Conservation (phyloP, 2,113 vertebrate genomes). For the Gambusia holbrooki region DNA sequence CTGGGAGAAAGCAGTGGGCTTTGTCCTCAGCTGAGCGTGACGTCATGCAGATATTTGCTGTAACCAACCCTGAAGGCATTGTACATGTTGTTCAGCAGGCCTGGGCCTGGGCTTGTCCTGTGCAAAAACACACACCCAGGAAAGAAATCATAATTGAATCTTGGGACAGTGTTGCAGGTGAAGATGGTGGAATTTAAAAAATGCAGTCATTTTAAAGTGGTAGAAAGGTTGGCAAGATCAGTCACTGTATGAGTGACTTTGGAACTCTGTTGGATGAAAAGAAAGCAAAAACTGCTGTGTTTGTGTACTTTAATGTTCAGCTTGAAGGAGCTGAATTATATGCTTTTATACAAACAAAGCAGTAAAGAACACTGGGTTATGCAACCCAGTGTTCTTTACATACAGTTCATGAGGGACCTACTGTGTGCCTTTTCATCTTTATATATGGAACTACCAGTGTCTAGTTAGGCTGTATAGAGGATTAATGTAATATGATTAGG, state of each 20-base stretch:
- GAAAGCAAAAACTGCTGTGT: neutral
- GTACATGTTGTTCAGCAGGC: constrained; percentile 45
- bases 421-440: constrained; percentile 9
- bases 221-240: neutral
- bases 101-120: constrained; percentile 49
- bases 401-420: neutral
- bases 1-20: constrained; percentile 74
- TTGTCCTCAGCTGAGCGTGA: constrained; percentile 80
- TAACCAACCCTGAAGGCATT: constrained; percentile 60
- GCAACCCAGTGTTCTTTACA: neutral
- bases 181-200: constrained; percentile 10
- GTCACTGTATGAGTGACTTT: constrained; percentile 4
- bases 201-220: constrained; percentile 9
- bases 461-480: constrained; percentile 19
- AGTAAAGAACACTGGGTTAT: constrained; percentile 4
- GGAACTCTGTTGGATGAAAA: neutral
- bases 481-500: constrained; percentile 8
- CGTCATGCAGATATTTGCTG: constrained; percentile 65
- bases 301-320: constrained; percentile 9
- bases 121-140: constrained; percentile 14
- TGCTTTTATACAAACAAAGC: neutral
- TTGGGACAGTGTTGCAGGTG: constrained; percentile 13
- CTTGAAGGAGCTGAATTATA: neutral
- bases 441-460: constrained; percentile 6
- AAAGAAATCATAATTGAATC: neutral